phyloP scores from a whole-genome alignment of 2,797 vertebrate species.

The Streptopelia turtur region DNA sequence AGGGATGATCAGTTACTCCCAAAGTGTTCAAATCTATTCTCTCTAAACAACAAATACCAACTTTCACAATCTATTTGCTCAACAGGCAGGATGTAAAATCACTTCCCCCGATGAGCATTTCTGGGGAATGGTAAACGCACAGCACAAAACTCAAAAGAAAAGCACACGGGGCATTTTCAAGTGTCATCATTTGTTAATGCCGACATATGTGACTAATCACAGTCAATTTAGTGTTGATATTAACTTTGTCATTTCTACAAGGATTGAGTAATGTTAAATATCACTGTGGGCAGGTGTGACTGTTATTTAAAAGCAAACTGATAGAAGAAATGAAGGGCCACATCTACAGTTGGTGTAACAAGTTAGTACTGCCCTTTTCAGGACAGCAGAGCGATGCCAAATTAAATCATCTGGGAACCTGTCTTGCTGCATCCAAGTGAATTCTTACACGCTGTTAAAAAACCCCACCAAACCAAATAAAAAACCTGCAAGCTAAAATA shows the following conservation, averaged over 20 bases:
- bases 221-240: background rate
- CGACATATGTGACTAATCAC: constrained; percentile 11
- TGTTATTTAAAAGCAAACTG: background rate
- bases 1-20: background rate
- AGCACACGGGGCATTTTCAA: constrained; percentile 21
- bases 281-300: constrained; percentile 17
- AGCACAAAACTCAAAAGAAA: background rate
- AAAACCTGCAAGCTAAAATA: background rate
- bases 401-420: background rate
- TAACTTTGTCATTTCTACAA: constrained; percentile 8
- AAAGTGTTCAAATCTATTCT: background rate
- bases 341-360: background rate
- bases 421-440: background rate
- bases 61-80: constrained; percentile 26
- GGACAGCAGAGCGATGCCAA: background rate
- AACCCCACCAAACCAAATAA: background rate
- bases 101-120: constrained; percentile 22
- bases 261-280: background rate
- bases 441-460: background rate
- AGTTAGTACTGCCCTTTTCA: background rate
- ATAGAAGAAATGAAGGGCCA: background rate
- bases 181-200: constrained; percentile 13
- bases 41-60: background rate
- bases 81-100: constrained; percentile 41
- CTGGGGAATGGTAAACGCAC: background rate